Conservation (phyloP, 2,113 vertebrate genomes). For the Pachyramphus minor region DNA sequence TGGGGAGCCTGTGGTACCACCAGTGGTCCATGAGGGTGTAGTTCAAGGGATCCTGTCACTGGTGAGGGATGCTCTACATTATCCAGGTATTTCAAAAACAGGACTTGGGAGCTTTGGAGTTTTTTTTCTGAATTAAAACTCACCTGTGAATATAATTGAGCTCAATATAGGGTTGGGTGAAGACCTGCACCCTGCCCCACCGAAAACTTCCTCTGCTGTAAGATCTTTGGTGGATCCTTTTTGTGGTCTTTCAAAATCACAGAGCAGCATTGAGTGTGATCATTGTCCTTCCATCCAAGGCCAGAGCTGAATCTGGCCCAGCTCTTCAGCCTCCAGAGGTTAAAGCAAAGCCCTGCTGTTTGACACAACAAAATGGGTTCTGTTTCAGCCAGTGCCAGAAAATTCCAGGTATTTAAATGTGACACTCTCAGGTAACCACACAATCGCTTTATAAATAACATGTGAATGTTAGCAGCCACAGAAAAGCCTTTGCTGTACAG, state of each 20-base stretch:
- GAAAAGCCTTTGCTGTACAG: neutral
- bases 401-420: neutral
- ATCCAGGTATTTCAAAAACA: neutral
- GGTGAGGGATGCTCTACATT: neutral
- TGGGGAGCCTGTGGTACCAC: neutral
- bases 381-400: neutral
- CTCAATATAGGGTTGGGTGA: neutral
- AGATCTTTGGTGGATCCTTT: neutral
- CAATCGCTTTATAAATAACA: neutral
- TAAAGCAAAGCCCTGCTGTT: neutral
- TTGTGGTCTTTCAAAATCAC: neutral
- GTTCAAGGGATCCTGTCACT: neutral
- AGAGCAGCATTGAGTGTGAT: neutral
- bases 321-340: neutral
- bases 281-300: rapidly evolving
- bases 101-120: neutral
- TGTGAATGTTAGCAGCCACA: neutral
- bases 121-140: neutral
- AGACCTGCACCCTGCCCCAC: neutral
- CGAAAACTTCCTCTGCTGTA: neutral
- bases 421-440: neutral
- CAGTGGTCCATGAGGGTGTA: neutral
- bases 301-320: neutral
- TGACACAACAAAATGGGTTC: neutral
- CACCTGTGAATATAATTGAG: neutral